These are phyloP conservation scores for Orcinus orca DNA, from an alignment of 2,113 vertebrate genomes.

Conservation along the genomic window DNA sequence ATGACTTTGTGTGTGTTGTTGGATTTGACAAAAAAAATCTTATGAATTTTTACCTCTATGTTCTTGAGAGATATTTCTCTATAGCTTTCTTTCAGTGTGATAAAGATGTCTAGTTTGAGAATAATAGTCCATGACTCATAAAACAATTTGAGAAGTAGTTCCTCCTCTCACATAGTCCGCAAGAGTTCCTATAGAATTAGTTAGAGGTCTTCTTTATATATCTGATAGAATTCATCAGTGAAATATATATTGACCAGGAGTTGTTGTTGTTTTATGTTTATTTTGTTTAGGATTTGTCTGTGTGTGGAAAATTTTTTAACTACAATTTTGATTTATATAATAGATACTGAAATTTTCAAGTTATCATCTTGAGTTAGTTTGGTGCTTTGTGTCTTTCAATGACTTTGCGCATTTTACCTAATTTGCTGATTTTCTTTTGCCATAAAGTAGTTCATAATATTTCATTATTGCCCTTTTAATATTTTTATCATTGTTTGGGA, in stretches of 20 bases:
- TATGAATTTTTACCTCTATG: background rate
- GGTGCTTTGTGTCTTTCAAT: background rate
- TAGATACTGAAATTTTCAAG: background rate
- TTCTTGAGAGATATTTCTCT: background rate
- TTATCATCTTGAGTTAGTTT: background rate
- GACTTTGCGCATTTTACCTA: background rate
- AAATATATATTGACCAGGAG: background rate
- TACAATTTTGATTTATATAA: background rate
- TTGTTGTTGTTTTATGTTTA: background rate
- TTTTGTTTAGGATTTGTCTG: background rate
- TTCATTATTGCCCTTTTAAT: background rate
- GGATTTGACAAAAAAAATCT: background rate
- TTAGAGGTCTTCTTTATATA: background rate
- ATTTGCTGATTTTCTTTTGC: background rate
- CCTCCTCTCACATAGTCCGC: background rate
- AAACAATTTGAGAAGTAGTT: background rate
- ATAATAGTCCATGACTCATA: background rate
- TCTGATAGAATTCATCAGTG: background rate
- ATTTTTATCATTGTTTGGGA: background rate
- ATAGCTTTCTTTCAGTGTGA: background rate
- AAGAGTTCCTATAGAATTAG: background rate
- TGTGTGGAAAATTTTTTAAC: background rate
- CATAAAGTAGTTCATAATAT: background rate
- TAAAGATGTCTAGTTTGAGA: background rate
- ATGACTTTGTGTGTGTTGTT: background rate